Percentiles rank a stretch among this genome's conserved stretches.
These are phyloP conservation scores for Diorhabda sublineata DNA, from an alignment of 1,140 invertebrate genomes.

Conservation along the genomic window DNA sequence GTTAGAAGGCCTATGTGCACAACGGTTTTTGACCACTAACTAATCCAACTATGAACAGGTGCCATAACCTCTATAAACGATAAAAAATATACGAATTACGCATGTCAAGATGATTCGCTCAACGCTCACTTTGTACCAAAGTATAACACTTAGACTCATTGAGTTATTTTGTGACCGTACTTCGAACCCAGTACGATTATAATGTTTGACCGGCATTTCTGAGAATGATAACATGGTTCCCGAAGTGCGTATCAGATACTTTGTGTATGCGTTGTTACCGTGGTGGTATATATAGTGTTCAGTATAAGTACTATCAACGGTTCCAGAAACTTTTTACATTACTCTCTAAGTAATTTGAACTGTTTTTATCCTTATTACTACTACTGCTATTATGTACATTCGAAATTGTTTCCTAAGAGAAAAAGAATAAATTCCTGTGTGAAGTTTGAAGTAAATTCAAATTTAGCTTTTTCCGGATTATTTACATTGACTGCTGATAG, in stretches of 20 bases:
- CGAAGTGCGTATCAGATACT: background rate
- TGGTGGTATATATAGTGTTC: background rate
- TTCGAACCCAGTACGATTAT: too few relatives aligned
- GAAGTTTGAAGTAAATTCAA: background rate
- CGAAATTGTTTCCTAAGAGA: slow-evolving; percentile 15
- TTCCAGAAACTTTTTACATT: slow-evolving; percentile 10
- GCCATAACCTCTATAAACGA: too few relatives aligned
- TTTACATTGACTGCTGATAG: background rate
- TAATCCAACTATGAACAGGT: too few relatives aligned
- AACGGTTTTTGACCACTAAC: too few relatives aligned
- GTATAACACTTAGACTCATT: too few relatives aligned
- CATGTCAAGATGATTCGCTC: too few relatives aligned
- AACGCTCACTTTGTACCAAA: too few relatives aligned
- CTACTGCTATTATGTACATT: slow-evolving; percentile 14
- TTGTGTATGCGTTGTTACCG: background rate
- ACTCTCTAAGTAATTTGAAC: slow-evolving; percentile 8
- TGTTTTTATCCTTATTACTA: slow-evolving; percentile 13
- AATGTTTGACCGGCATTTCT: background rate
- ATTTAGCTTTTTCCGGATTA: too few relatives aligned
- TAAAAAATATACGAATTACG: too few relatives aligned
- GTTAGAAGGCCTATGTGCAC: too few relatives aligned
- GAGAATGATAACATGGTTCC: background rate
- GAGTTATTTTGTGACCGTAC: too few relatives aligned
- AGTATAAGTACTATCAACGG: background rate
- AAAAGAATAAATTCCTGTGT: slow-evolving; percentile 3